These are phyloP conservation scores for Eilema sororculum DNA, from an alignment of 2,888 invertebrate species.

Conservation along the genomic window DNA sequence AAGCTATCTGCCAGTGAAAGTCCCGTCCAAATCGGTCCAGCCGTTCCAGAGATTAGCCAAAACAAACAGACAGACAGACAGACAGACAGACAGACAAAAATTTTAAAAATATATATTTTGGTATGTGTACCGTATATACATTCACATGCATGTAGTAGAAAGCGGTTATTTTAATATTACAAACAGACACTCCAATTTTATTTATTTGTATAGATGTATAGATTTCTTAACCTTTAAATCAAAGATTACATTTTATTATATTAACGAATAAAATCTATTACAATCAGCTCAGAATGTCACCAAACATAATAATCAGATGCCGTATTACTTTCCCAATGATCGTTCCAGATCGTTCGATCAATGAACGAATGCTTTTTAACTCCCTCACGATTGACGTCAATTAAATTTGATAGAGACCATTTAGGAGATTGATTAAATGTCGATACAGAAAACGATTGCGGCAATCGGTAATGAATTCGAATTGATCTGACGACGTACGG, in stretches of 20 bases:
- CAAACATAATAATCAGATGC: conserved; percentile 51
- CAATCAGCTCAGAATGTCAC: conserved; percentile 44
- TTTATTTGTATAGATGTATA: too few relatives aligned
- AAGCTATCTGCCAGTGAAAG: too few relatives aligned
- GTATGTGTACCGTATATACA: too few relatives aligned
- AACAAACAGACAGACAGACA: too few relatives aligned
- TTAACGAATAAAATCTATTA: not conserved
- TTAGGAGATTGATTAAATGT: conserved; percentile 79
- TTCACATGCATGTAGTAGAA: too few relatives aligned
- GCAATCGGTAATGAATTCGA: conserved; percentile 63
- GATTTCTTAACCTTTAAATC: not conserved
- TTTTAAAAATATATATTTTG: too few relatives aligned
- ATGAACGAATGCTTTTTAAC: conserved; percentile 64
- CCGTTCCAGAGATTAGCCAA: too few relatives aligned
- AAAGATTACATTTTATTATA: too few relatives aligned
- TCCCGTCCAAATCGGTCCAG: too few relatives aligned
- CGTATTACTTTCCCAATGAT: conserved; percentile 55
- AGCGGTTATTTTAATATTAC: too few relatives aligned
- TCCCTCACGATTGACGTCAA: conserved; percentile 75
- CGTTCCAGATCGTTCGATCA: conserved; percentile 50
- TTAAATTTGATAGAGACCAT: conserved; percentile 80
- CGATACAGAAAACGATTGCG: conserved; percentile 70
- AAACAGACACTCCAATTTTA: too few relatives aligned
- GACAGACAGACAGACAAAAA: too few relatives aligned
- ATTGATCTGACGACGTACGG: conserved; percentile 54